These are phyloP conservation scores for Euzetes globulus DNA, from an alignment of 2,888 invertebrate genomes.

Conservation along the genomic window DNA sequence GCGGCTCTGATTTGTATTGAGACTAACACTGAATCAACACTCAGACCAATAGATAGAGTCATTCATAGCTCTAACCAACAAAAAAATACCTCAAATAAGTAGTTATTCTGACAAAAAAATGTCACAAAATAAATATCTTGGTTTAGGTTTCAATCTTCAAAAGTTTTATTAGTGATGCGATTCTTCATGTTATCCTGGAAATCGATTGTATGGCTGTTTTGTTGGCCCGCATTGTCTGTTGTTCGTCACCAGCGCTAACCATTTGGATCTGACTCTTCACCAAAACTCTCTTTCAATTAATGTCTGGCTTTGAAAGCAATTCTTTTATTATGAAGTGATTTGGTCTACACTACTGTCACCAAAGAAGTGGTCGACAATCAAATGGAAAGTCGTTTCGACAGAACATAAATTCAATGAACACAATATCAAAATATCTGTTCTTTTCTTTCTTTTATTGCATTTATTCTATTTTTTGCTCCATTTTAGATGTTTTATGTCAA, in stretches of 20 bases:
- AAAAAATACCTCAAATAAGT: background rate
- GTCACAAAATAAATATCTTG: background rate
- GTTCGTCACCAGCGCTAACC: background rate
- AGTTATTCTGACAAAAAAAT: background rate
- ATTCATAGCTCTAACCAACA: background rate
- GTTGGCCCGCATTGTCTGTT: slow-evolving; percentile 3
- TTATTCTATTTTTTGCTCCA: no score
- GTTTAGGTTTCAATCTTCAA: slow-evolving; percentile 13
- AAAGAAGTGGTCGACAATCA: background rate
- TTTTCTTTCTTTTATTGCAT: no score
- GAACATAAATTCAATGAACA: no score
- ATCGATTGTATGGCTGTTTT: background rate
- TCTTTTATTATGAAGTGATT: background rate
- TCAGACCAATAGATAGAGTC: background rate
- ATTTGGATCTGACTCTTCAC: no score
- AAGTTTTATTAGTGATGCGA: background rate
- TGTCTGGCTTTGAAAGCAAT: background rate
- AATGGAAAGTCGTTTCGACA: background rate
- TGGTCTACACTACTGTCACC: background rate
- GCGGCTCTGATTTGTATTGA: background rate
- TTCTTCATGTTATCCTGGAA: background rate
- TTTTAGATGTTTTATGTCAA: no score
- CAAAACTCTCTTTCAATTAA: background rate
- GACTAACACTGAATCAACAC: background rate
- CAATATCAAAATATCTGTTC: no score